A percentile compares a stretch with the other conserved stretches of the same genome.
phyloP scores from a whole-genome alignment of 1,140 invertebrate species.

The Panagrolaimus sp. region DNA sequence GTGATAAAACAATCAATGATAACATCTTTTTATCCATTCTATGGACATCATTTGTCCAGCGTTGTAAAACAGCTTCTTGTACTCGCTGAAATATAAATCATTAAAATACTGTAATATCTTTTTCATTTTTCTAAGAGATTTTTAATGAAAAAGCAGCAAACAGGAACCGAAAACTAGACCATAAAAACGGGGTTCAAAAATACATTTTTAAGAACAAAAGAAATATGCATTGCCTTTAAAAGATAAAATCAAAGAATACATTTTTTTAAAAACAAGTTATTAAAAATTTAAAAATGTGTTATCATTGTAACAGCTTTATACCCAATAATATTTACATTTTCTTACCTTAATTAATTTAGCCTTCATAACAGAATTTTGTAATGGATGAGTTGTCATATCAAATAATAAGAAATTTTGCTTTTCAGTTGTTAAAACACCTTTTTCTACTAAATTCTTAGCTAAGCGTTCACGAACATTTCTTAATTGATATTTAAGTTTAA shows the following conservation, averaged over 20 bases:
- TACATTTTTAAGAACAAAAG: no score
- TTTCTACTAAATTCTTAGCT: slow-evolving; percentile 98
- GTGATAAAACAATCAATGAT: slow-evolving; percentile 85
- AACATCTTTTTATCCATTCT: slow-evolving; percentile 90
- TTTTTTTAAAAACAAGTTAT: not conserved
- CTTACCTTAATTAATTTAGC: slow-evolving; percentile 89
- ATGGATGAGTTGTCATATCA: slow-evolving; percentile 99
- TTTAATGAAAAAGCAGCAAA: no score
- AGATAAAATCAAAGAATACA: slow-evolving; percentile 9
- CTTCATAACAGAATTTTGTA: slow-evolving; percentile 91
- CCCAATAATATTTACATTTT: no score
- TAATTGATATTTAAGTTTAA: slow-evolving; percentile 94
- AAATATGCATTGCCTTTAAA: slow-evolving; percentile 1
- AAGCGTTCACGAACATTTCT: slow-evolving; percentile 96
- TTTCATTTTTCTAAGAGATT: no score
- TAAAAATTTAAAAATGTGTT: not conserved
- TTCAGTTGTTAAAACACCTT: slow-evolving; percentile 98
- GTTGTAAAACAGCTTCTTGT: slow-evolving; percentile 87
- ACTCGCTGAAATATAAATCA: slow-evolving; percentile 60
- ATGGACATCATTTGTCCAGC: slow-evolving; percentile 95
- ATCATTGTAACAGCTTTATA: slow-evolving; percentile 18
- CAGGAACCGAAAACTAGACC: no score
- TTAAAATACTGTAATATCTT: no score
- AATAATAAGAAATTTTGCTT: slow-evolving; percentile 99
- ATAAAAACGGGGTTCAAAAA: no score